phyloP scores from a whole-genome alignment of 2,113 vertebrate species.

The Corvus moneduloides region DNA sequence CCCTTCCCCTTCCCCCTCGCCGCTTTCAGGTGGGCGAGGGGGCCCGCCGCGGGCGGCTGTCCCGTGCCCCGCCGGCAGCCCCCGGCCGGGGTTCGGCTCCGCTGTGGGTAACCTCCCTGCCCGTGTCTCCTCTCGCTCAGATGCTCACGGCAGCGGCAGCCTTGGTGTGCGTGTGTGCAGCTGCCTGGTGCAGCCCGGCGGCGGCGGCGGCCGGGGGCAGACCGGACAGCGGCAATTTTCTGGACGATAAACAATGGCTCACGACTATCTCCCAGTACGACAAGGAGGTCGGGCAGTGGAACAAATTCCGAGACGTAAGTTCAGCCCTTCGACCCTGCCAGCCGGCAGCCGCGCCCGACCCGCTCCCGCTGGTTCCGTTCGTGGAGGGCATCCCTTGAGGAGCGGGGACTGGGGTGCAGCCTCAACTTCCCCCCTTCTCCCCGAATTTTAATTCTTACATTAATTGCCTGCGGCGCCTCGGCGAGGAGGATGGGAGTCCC shows the following conservation, averaged over 20 bases:
- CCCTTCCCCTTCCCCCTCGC: neutral
- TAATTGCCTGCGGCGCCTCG: neutral
- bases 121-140: conserved; percentile 79
- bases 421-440: neutral
- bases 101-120: neutral
- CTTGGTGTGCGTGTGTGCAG: conserved; percentile 82
- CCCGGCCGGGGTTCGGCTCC: neutral
- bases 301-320: conserved; percentile 97
- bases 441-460: neutral
- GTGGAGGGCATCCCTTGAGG: neutral
- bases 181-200: conserved; percentile 79
- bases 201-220: conserved; percentile 75
- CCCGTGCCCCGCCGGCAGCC: neutral
- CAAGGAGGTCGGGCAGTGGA: conserved; percentile 87
- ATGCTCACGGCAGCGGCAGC: conserved; percentile 85
- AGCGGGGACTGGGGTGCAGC: neutral
- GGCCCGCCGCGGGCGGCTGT: neutral
- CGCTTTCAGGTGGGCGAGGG: neutral
- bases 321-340: neutral
- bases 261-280: conserved; percentile 80
- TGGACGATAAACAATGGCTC: conserved; percentile 95
- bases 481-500: neutral
- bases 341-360: neutral
- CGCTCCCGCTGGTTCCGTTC: neutral
- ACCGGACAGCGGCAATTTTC: conserved; percentile 90